Evolutionary conservation across 2,797 vertebrate species (phyloP), one percentile per base, ranked within the genome.

Genomic region (Anguilla anguilla): DNA sequence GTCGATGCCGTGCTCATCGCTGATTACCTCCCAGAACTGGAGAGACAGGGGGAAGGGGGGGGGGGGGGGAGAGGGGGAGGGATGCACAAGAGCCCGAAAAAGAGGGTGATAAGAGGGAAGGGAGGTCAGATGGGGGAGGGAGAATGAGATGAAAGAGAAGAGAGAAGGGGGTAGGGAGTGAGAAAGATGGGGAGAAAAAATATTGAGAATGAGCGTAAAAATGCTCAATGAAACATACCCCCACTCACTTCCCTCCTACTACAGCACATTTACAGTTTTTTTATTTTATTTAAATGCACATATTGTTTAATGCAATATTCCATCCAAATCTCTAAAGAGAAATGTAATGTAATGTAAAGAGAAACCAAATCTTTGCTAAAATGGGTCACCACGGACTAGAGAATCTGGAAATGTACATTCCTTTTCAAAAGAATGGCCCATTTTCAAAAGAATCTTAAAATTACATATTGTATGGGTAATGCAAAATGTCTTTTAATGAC

Each of bases 1-100:
- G 92, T 96, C 96, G 55, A 96, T 96, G 88, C 96, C 96, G 0
- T 96, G 96, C 89, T 97, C 97, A 89, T 97, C 97, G 25, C 97
- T 97, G 91, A 98, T 98, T 89, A 98, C 97, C 91, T 97, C 97
- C 97, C 97, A 98, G 94, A 98, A 98, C 97, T 98, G 91, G 90
- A 84, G 43, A 74, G 85, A 39, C 64, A 55, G 53, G 81, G 35
- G 55, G 46, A 22, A 28, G 10, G 51, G 31, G 82, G 7, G 46
- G 2, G n/a, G 22, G 51, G 25, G 49, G n/a, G 51, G 53, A 9
- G n/a, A 17, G 25, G 82, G 81, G 10, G 51, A 9, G 51, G 51
- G 39, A 49, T 6, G 6, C 6, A 25, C 28, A 39, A 10, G 17
- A 22, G 51, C 6, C 17, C 28, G 4, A 49, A 57, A 39, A 59